A percentile compares a stretch with the other conserved stretches of the same genome.
phyloP scores from a whole-genome alignment of 2,797 vertebrate genomes.

The Agapornis canus region DNA sequence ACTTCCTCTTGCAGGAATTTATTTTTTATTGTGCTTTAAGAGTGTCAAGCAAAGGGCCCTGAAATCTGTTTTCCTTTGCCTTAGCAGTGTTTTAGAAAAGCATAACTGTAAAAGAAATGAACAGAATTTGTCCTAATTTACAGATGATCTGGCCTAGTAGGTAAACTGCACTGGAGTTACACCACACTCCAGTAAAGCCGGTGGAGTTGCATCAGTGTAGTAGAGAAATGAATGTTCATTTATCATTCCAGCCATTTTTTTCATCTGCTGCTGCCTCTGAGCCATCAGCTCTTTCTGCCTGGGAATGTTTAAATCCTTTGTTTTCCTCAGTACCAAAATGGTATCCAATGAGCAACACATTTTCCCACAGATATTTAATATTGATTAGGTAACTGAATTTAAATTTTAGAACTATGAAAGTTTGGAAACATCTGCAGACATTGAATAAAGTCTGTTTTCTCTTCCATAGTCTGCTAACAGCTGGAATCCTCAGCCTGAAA shows the following conservation, averaged over 20 bases:
- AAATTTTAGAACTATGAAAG: conserved; percentile 43
- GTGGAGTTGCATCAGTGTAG: not conserved
- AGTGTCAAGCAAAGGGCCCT: not conserved
- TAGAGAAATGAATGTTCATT: conserved; percentile 13
- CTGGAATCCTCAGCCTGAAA: conserved; percentile 61
- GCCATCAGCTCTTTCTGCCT: conserved; percentile 15
- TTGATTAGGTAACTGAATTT: conserved; percentile 63
- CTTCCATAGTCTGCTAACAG: conserved; percentile 50
- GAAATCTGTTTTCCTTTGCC: not conserved
- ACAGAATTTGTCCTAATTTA: not conserved
- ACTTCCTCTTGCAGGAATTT: not conserved
- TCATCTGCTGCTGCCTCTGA: conserved; percentile 41
- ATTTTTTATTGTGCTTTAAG: not conserved
- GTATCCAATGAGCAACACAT: conserved; percentile 21
- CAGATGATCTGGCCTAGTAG: not conserved
- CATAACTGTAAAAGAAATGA: not conserved
- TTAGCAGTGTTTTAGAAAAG: not conserved
- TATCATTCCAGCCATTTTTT: conserved; percentile 27
- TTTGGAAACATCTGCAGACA: conserved; percentile 62
- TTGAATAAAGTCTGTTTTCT: conserved; percentile 57
- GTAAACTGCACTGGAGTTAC: not conserved
- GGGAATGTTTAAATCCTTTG: conserved; percentile 39
- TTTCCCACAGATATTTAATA: conserved; percentile 54
- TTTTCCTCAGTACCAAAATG: conserved; percentile 23
- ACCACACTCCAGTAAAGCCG: not conserved